Evolutionary conservation across 2,888 invertebrate genomes (phyloP).

Genomic region (Scaptomyza caliginosa): DNA sequence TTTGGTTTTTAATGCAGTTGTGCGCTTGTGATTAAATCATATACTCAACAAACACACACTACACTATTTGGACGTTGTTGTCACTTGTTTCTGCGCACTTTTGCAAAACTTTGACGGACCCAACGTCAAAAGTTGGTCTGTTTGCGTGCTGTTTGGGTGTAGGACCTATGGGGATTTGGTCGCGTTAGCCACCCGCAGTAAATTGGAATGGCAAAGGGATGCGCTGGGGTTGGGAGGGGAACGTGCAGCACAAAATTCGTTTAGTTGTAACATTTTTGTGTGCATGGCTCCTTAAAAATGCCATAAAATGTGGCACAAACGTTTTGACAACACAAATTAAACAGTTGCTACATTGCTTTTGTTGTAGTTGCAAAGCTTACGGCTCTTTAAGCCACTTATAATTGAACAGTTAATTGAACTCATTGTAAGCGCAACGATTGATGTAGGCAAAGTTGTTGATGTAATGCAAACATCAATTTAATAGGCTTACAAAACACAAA

Average conservation of each 20-base stretch:
- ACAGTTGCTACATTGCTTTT: constrained; percentile 25
- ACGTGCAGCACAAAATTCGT: constrained; percentile 68
- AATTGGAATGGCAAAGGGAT: too few species aligned
- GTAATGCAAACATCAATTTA: neutral
- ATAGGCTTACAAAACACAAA: neutral
- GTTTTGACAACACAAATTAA: constrained; percentile 62
- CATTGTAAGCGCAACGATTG: constrained; percentile 43
- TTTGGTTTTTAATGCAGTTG: constrained; percentile 63
- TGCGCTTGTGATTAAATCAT: constrained; percentile 69
- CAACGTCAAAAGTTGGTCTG: constrained; percentile 71
- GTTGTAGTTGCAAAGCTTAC: constrained; percentile 12
- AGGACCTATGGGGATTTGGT: neutral
- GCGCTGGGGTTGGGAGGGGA: neutral
- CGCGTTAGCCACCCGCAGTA: constrained; percentile 47
- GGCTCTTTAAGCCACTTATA: constrained; percentile 55
- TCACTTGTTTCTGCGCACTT: constrained; percentile 64
- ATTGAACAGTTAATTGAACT: constrained; percentile 67
- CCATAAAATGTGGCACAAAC: constrained; percentile 63
- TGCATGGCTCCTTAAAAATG: constrained; percentile 69
- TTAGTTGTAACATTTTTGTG: constrained; percentile 57
- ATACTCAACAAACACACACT: constrained; percentile 18
- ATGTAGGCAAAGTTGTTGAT: neutral
- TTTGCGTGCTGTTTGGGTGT: neutral
- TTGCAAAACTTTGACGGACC: constrained; percentile 66
- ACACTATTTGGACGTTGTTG: constrained; percentile 42